Evolutionary conservation across 2,113 vertebrate species (phyloP), one percentile per base, ranked within the genome.

Genomic region (Hippocampus abdominalis): DNA sequence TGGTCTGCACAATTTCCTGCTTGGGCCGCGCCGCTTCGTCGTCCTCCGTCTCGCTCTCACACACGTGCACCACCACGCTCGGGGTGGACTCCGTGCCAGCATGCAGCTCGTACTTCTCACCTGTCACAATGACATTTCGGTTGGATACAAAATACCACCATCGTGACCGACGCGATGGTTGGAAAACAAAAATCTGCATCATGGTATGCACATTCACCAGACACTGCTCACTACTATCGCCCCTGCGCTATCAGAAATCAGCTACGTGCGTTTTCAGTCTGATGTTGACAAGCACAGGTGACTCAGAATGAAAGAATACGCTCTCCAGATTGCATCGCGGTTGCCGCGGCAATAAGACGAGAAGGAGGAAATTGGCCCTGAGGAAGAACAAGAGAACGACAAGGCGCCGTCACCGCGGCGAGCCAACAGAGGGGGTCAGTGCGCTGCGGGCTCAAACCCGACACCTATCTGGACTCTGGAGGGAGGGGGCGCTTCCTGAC

Each of bases 31-130:
- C 95, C 68, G 95, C 96, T 29, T 91, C 91, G 27, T 98, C 96
- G 0, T 94, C 94, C 84, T 98, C 97, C 0, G 86, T 84, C 81
- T 93, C 93, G 2, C 95, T 98, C 84, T 99, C 97, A 1, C 97
- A 98, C 80, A 99, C 96, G 1, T 98, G 97, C 59, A 98, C 97
- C 0, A 98, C 96, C 48, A 98, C 97, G 1, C 97, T 99, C 2
- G 97, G 97, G 2, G 97, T 99, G 2, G 95, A 98, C 81, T 98
- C 96, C 0, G 96, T 98, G 20, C 96, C 97, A 0, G 96, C 96
- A 0, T 98, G 97, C 21, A 99, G 94, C 86, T 98, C 96, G 0
- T 98, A 99, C 81, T 98, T 96, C 77, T 98, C 97, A 65, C 97
- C 97, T 99, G 77, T 1, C 20, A 29, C 11, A 76, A 23, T 9